Percentiles rank a stretch among this genome's conserved stretches.
These are phyloP conservation scores for Orchesella cincta DNA, from an alignment of 1,140 invertebrate genomes.

Conservation along the genomic window DNA sequence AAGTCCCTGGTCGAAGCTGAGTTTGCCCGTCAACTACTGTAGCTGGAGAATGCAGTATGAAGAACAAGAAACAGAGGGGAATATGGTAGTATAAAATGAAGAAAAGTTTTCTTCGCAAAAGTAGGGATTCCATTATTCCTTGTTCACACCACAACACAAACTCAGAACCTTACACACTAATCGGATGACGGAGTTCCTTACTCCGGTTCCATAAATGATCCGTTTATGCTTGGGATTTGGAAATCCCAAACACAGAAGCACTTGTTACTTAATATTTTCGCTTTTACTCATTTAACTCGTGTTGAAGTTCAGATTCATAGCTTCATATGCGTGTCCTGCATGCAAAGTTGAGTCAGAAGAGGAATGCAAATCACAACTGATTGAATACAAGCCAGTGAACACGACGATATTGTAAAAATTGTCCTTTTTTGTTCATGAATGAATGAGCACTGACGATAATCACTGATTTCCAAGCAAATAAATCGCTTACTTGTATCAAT, in stretches of 20 bases:
- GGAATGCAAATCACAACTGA: no score
- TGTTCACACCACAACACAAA: not conserved
- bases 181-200: not conserved
- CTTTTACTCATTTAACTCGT: no score
- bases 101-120: not conserved
- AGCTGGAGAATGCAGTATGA: not conserved
- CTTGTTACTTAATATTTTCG: no score
- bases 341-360: no score
- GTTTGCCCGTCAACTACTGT: not conserved
- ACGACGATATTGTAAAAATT: no score
- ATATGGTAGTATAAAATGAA: not conserved
- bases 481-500: no score
- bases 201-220: not conserved
- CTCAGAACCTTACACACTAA: not conserved
- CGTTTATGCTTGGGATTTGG: not conserved
- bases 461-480: no score
- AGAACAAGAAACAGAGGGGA: not conserved
- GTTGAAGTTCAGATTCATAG: no score
- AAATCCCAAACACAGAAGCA: slow-evolving; percentile 11
- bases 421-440: no score
- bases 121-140: not conserved
- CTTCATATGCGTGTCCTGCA: no score
- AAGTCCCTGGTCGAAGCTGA: slow-evolving; percentile 2
- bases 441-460: no score
- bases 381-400: no score